Conservation (phyloP, 2,797 vertebrate species). For the Bryconaethiops microstoma region DNA sequence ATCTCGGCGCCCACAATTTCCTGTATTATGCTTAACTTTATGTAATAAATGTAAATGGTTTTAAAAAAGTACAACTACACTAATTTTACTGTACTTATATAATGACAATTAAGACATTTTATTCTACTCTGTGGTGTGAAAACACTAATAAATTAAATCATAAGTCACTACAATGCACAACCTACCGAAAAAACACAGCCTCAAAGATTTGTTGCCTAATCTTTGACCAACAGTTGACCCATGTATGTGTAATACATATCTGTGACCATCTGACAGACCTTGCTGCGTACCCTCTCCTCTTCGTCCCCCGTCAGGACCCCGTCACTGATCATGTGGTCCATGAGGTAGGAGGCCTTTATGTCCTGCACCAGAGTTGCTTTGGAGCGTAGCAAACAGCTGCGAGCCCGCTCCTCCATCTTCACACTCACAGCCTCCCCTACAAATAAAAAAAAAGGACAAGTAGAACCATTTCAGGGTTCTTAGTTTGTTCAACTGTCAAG, state of each 20-base stretch:
- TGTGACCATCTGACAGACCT: slow-evolving; percentile 74
- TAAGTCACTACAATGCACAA: no score
- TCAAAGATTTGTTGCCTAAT: background rate
- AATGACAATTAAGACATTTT: no score
- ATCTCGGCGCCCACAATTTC: no score
- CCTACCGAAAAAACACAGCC: background rate
- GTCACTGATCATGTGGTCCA: slow-evolving; percentile 93
- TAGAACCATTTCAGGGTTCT: background rate
- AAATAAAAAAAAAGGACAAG: background rate
- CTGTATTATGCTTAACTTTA: no score
- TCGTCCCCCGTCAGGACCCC: slow-evolving; percentile 83
- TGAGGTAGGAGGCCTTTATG: slow-evolving; percentile 89
- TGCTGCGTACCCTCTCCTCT: slow-evolving; percentile 83
- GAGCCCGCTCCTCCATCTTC: slow-evolving; percentile 85
- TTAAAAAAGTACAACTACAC: background rate
- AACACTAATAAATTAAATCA: no score
- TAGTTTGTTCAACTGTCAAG: no score
- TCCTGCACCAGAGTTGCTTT: slow-evolving; percentile 86
- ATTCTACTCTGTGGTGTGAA: no score
- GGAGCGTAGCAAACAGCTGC: slow-evolving; percentile 85
- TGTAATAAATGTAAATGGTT: background rate
- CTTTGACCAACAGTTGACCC: background rate
- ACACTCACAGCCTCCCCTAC: slow-evolving; percentile 44
- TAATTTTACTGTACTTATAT: background rate
- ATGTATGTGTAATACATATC: background rate